Evolutionary conservation across 2,113 vertebrate species (phyloP).

Genomic region (Oncorhynchus kisutch): DNA sequence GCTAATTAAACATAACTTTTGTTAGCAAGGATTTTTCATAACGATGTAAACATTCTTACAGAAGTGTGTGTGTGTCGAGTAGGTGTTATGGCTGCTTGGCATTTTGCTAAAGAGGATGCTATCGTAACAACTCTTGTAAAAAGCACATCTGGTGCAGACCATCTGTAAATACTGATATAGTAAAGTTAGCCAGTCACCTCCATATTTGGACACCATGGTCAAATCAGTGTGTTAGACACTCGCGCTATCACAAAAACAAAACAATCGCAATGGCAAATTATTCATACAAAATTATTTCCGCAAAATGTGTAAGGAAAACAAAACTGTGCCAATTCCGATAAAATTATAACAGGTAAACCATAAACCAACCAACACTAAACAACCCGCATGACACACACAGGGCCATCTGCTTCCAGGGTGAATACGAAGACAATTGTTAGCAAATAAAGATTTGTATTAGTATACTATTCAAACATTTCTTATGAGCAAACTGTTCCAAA

Average conservation of each 20-base stretch:
- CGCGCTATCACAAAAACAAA: slow-evolving; percentile 18
- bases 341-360: neutral
- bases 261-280: neutral
- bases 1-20: neutral
- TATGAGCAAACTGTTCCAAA: neutral
- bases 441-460: neutral
- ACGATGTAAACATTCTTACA: neutral
- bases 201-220: slow-evolving; percentile 33
- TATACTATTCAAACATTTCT: neutral
- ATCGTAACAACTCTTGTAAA: slow-evolving; percentile 33
- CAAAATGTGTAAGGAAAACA: neutral
- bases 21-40: neutral
- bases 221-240: slow-evolving; percentile 1
- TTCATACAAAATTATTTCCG: neutral
- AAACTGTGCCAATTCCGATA: neutral
- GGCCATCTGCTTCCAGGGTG: neutral
- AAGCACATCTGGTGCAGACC: no score
- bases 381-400: neutral
- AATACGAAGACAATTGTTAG: neutral
- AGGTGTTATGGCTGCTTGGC: slow-evolving; percentile 37
- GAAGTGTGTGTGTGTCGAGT: slow-evolving; percentile 4
- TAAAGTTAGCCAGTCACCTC: slow-evolving; percentile 37
- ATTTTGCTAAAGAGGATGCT: slow-evolving; percentile 45
- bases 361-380: neutral
- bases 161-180: slow-evolving; percentile 46